phyloP scores from a whole-genome alignment of 2,888 invertebrate genomes.

The Synergus gifuensis region DNA sequence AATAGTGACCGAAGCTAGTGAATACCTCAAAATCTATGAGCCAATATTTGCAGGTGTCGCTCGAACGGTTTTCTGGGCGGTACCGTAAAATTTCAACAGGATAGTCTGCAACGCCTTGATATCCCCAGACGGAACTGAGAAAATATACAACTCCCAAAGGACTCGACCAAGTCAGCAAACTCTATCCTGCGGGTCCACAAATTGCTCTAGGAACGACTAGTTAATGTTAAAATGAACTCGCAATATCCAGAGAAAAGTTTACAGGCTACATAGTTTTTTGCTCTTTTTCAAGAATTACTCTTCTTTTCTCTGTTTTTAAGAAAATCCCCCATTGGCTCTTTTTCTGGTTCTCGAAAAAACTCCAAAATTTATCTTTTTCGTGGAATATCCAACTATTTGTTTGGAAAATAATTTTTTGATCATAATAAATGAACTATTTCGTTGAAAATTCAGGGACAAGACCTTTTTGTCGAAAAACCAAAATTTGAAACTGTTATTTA shows the following conservation, averaged over 20 bases:
- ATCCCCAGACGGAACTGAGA: slow-evolving; percentile 14
- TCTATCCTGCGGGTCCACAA: neutral
- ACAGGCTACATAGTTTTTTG: neutral
- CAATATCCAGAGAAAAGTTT: neutral
- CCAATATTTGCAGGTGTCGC: slow-evolving; percentile 32
- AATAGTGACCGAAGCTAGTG: slow-evolving; percentile 4
- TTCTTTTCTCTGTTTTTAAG: too few relatives aligned
- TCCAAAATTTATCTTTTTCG: too few relatives aligned
- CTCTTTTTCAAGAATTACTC: too few relatives aligned
- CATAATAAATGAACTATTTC: too few relatives aligned
- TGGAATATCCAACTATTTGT: too few relatives aligned
- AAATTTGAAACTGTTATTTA: too few relatives aligned
- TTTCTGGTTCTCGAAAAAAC: too few relatives aligned
- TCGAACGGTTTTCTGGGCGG: slow-evolving; percentile 22
- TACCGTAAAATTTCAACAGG: slow-evolving; percentile 29
- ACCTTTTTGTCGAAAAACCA: too few relatives aligned
- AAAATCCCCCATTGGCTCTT: too few relatives aligned
- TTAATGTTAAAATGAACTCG: neutral
- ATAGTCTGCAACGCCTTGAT: slow-evolving; percentile 9
- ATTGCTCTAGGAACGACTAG: neutral
- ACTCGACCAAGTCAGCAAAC: slow-evolving; percentile 23
- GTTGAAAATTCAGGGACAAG: too few relatives aligned
- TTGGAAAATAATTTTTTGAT: too few relatives aligned
- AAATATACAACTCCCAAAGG: slow-evolving; percentile 31
- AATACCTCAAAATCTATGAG: slow-evolving; percentile 17